These are phyloP conservation scores for Taenioides sp. DNA, from an alignment of 2,797 vertebrate species.

Conservation along the genomic window DNA sequence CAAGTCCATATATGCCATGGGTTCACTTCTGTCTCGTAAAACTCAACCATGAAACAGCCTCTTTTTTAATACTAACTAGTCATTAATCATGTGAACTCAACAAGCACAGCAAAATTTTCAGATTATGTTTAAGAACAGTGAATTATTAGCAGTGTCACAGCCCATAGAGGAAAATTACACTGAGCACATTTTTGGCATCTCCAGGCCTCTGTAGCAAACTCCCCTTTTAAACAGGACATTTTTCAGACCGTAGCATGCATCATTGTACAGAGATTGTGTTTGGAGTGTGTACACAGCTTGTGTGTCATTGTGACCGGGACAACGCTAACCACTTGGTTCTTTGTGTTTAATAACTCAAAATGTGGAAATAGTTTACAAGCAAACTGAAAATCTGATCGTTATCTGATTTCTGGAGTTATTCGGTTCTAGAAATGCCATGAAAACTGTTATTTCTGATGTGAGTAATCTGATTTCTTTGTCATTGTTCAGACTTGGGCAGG, in stretches of 20 bases:
- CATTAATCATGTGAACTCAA: conserved; percentile 44
- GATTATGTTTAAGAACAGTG: conserved; percentile 31
- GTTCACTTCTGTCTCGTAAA: conserved; percentile 51
- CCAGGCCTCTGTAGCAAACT: conserved; percentile 2
- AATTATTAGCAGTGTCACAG: conserved; percentile 49
- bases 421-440: too few species aligned
- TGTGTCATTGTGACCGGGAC: conserved; percentile 36
- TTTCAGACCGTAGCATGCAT: conserved; percentile 25
- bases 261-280: conserved; percentile 6
- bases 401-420: too few species aligned
- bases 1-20: conserved; percentile 46
- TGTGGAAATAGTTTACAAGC: too few species aligned
- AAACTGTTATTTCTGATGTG: too few species aligned
- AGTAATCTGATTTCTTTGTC: too few species aligned
- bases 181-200: conserved; percentile 33
- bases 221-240: conserved; percentile 19
- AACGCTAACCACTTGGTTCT: conserved; percentile 25
- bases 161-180: conserved; percentile 46
- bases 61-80: conserved; percentile 49
- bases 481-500: too few species aligned
- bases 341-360: conserved; percentile 1
- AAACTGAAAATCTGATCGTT: too few species aligned
- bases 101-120: conserved; percentile 34
- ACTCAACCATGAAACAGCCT: conserved; percentile 51
- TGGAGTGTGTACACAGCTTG: conserved; percentile 36